Base-by-base conservation (phyloP, 2,888 invertebrate genomes). In the Epinotia bilunana region DNA sequence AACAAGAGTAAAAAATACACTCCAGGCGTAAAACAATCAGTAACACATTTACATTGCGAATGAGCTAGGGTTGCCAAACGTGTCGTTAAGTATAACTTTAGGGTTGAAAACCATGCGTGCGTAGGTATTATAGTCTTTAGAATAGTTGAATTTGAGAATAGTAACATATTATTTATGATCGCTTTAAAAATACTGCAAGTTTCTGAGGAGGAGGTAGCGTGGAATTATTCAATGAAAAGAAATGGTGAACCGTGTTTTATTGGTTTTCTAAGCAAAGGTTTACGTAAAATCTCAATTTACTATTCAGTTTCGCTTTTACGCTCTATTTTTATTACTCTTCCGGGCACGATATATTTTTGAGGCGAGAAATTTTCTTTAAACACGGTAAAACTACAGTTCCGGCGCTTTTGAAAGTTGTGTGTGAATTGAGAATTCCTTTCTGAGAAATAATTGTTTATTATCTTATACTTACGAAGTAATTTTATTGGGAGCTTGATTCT, bases 291-390 rank as follows among this genome's bases (percentile, higher is more conserved):
- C 9, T 49, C 49, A 12, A 57, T 68, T 68, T 57, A 68, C 57
- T 68, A 68, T 68, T 58, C 68, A 55, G 23, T 68, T 20, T 23
- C 57, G 18, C 39, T 18, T 67, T 39, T 57, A 57, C 39, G 55
- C 18, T 11, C 43, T 58, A 43, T 58, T 68, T 64, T 68, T 57
- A 68, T 58, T 39, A 43, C 68, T 39, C 68, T 58, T 58, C 7
- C 23, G 68, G 58, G 68, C 23, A 20, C 68, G 43, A 68, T 58
- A 68, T 68, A 58, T 58, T 68, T 68, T 43, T 46, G 39, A 18
- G 39, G 23, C 16, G 58, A 11, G 67, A 67, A 67, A 55, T 67
- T 53, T 57, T 13, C 13, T 7, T 39, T 28, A 28, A 65, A 28
- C n/a, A 23, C 20, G 2, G 49, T 43, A 49, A 46, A 46, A 63